These are phyloP conservation scores for Poliocrania exsul DNA, from an alignment of 2,797 vertebrate species.

Conservation along the genomic window DNA sequence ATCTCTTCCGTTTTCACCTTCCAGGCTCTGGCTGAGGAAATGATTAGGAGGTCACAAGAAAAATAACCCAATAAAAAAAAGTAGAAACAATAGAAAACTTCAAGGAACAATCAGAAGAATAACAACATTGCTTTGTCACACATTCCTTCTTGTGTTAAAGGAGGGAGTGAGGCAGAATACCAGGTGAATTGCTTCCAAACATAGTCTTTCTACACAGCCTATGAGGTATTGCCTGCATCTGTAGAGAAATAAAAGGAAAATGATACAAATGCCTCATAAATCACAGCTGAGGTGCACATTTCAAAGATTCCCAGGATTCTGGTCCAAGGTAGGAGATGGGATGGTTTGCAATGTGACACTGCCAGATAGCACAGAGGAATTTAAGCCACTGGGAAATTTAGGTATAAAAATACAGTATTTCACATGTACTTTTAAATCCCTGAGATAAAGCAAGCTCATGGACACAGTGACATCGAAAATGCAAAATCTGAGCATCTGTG, in stretches of 20 bases:
- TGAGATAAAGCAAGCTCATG: background rate
- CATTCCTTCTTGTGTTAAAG: background rate
- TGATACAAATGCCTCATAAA: conserved; percentile 41
- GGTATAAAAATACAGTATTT: background rate
- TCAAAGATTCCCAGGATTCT: background rate
- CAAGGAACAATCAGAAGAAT: background rate
- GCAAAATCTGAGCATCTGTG: conserved; percentile 11
- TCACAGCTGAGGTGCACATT: conserved; percentile 6
- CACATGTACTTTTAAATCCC: background rate
- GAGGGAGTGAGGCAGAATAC: background rate
- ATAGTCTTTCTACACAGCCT: conserved; percentile 5
- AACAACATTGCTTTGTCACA: background rate
- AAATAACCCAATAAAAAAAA: background rate
- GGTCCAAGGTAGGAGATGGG: background rate
- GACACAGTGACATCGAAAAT: background rate
- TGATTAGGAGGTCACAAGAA: background rate
- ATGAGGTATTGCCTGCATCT: conserved; percentile 12
- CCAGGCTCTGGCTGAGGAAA: background rate
- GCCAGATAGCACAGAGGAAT: background rate
- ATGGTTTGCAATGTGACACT: background rate
- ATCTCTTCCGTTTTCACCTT: background rate
- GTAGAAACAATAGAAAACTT: background rate
- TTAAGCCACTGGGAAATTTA: background rate
- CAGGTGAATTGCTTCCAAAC: conserved; percentile 11
- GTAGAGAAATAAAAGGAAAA: conserved; percentile 37